phyloP scores from a whole-genome alignment of 2,797 vertebrate species.

The Argyrosomus regius region DNA sequence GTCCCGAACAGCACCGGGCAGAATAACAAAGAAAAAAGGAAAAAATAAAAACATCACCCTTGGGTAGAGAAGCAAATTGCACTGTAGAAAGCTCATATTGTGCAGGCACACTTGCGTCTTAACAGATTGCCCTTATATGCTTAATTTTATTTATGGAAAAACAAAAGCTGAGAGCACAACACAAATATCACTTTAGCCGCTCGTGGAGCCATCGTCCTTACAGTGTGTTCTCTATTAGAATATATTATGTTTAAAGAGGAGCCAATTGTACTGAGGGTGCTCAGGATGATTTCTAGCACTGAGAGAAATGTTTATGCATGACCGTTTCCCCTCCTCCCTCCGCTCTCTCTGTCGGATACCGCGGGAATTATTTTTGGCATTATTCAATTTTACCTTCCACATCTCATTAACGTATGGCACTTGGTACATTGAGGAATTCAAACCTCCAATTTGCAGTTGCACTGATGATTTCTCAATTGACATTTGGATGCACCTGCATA shows the following conservation, averaged over 20 bases:
- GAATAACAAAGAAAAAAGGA: background rate
- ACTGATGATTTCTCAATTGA: constrained; percentile 76
- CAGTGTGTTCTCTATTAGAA: constrained; percentile 42
- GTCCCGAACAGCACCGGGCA: constrained; percentile 20
- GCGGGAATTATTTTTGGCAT: constrained; percentile 44
- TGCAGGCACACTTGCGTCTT: constrained; percentile 45
- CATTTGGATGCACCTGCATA: constrained; percentile 73
- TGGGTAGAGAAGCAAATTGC: constrained; percentile 47
- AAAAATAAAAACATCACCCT: constrained; percentile 17
- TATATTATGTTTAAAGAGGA: constrained; percentile 42
- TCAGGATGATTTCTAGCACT: constrained; percentile 46
- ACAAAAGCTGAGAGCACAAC: constrained; percentile 19
- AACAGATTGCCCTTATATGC: constrained; percentile 46
- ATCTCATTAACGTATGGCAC: constrained; percentile 63
- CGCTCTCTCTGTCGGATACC: constrained; percentile 8
- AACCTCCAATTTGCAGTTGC: constrained; percentile 71
- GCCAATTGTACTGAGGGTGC: constrained; percentile 38
- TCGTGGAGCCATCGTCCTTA: constrained; percentile 16
- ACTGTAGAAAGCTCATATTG: constrained; percentile 28
- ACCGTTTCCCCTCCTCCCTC: background rate
- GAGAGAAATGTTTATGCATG: constrained; percentile 60
- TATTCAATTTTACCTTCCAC: constrained; percentile 67
- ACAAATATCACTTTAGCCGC: constrained; percentile 29
- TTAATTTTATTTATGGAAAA: constrained; percentile 47
- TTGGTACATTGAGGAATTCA: constrained; percentile 70